Evolutionary conservation across 2,888 invertebrate species (phyloP), one percentile per base, ranked within the genome.

Genomic region (Ligdia adustata): DNA sequence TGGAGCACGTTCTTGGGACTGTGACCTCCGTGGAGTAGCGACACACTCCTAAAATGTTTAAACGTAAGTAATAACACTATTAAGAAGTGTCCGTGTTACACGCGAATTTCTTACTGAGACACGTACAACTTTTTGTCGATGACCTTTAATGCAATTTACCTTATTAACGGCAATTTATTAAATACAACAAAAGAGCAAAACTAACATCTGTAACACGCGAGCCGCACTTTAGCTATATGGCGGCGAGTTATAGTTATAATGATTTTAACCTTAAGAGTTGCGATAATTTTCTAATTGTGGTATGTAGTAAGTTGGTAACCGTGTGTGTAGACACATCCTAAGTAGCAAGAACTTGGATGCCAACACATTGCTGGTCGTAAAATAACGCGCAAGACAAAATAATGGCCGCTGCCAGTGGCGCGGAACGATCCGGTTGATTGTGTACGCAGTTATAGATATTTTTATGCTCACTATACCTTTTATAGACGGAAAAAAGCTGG

Each of bases 371-470:
- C 56, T 45, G 38, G 39, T 58, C 57, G 61, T 61, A 60, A 61
- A 66, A 46, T 57, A 64, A 50, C 61, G 66, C 55, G 66, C 70
- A 66, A 74, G 69, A 69, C 71, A 61, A 71, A 75, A 66, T 72
- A 77, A 85, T 83, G 75, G 79, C 69, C 65, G 79, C 66, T 73
- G 37, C 73, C 70, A 76, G 60, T 81, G 75, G 82, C 66, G 64
- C 78, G 84, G 73, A 79, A 82, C 86, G 85, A 69, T 66, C 35
- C 84, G 82, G 75, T 81, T 79, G 69, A 84, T 83, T 79, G 82
- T 77, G 75, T 69, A 64, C 69, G 72, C 69, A 70, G 72, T 70
- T 74, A 66, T 70, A 69, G 60, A 69, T 70, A 65, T 67, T 69
- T 64, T 54, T 53, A 55, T 64, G 54, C 62, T 57, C 50, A 65